phyloP scores from a whole-genome alignment of 1,140 invertebrate genomes.

The Mesaphorura yosii region DNA sequence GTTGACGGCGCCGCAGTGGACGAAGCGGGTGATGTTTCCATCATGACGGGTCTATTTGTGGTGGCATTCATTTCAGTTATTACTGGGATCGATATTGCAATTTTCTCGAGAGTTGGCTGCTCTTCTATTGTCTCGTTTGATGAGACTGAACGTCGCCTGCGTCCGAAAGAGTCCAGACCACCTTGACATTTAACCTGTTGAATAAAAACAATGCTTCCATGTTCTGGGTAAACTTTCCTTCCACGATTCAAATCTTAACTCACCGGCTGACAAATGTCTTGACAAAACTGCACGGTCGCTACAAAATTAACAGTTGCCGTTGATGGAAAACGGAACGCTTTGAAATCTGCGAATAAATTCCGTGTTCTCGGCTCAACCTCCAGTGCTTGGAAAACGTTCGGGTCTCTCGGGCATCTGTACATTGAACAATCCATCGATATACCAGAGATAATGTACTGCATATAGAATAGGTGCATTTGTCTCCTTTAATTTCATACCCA shows the following conservation, averaged over 20 bases:
- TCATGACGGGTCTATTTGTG: too few species aligned
- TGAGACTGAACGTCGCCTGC: constrained; percentile 26
- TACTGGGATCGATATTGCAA: constrained; percentile 11
- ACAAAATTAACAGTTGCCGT: constrained; percentile 44
- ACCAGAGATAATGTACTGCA: too few species aligned
- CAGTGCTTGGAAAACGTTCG: constrained; percentile 41
- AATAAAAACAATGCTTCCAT: background rate
- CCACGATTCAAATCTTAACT: constrained; percentile 11
- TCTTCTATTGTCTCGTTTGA: constrained; percentile 28
- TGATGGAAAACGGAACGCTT: constrained; percentile 44
- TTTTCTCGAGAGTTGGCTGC: constrained; percentile 14
- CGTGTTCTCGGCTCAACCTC: constrained; percentile 37
- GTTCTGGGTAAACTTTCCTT: too few species aligned
- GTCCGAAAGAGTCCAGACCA: constrained; percentile 36
- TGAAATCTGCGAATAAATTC: constrained; percentile 40
- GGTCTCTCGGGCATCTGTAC: constrained; percentile 40
- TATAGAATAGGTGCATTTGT: too few species aligned
- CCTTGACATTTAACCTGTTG: constrained; percentile 33
- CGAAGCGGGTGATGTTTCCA: constrained; percentile 3
- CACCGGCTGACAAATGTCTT: constrained; percentile 42
- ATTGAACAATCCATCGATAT: background rate
- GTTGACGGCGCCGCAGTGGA: constrained; percentile 4
- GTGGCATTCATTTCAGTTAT: too few species aligned
- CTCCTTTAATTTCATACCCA: too few species aligned
- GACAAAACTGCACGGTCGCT: constrained; percentile 45